Percentiles rank a stretch among this genome's conserved stretches.
Conservation (phyloP, 2,113 vertebrate species). For the Agelaius tricolor region DNA sequence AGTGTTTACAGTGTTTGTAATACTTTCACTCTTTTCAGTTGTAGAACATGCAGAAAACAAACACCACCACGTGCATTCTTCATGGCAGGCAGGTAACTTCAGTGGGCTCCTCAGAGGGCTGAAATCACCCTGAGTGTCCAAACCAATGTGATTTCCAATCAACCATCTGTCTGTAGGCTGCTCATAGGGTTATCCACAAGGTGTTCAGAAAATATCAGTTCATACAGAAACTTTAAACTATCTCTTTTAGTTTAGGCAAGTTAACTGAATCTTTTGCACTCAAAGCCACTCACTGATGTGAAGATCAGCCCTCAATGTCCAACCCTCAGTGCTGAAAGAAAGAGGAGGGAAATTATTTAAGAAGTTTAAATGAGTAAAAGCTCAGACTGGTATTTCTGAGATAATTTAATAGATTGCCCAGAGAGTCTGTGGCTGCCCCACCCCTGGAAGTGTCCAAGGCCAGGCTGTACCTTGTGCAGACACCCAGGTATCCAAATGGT, state of each 20-base stretch:
- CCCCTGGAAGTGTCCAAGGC: background rate
- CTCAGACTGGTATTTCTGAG: background rate
- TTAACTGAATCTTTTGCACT: background rate
- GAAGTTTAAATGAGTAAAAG: background rate
- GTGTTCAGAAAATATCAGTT: background rate
- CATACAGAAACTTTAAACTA: background rate
- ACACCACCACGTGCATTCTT: background rate
- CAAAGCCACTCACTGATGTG: background rate
- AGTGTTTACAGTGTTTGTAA: background rate
- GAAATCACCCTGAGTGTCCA: background rate
- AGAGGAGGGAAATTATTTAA: background rate
- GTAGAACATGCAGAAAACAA: background rate
- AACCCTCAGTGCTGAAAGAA: background rate
- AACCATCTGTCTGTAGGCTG: background rate
- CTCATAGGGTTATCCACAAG: background rate
- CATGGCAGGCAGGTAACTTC: background rate
- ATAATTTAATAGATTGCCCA: background rate
- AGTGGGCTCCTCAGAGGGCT: background rate
- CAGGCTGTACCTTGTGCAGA: background rate
- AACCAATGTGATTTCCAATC: background rate
- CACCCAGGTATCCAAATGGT: fast-evolving
- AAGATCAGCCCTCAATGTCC: background rate
- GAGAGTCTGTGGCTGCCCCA: background rate
- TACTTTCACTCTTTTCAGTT: background rate
- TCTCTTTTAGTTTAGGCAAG: background rate